A percentile compares a stretch with the other conserved stretches of the same genome.
These are phyloP conservation scores for Dipus sagitta DNA, from an alignment of 2,797 vertebrate genomes.

Conservation along the genomic window DNA sequence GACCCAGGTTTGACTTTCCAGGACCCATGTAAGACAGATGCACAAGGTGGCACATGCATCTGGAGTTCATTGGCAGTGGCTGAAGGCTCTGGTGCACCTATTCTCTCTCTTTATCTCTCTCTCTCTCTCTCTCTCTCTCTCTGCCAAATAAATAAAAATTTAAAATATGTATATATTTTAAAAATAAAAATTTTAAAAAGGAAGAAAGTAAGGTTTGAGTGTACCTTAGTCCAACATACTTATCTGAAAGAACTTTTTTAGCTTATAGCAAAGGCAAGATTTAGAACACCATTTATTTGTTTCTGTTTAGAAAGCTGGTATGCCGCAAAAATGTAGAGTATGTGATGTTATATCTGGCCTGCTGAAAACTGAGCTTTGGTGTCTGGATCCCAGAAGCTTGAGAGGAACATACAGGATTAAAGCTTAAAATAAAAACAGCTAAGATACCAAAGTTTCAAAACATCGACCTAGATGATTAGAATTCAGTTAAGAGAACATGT, in stretches of 20 bases:
- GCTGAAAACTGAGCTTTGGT: slow-evolving; percentile 72
- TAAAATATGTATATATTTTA: too few species aligned
- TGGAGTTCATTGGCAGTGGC: too few species aligned
- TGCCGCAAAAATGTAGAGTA: slow-evolving; percentile 65
- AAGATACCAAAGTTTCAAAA: slow-evolving; percentile 70
- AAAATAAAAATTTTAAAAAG: background rate
- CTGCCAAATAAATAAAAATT: too few species aligned
- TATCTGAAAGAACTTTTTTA: slow-evolving; percentile 52
- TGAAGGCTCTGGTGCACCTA: too few species aligned
- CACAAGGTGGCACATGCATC: too few species aligned
- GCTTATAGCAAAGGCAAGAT: slow-evolving; percentile 59
- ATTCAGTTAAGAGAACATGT: slow-evolving; percentile 70
- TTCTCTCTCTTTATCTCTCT: too few species aligned
- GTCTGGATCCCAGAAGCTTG: slow-evolving; percentile 43
- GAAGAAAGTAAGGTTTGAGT: slow-evolving; percentile 35
- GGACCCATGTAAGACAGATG: too few species aligned
- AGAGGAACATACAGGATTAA: slow-evolving; percentile 76
- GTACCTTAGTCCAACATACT: slow-evolving; percentile 38
- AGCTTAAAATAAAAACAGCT: slow-evolving; percentile 71
- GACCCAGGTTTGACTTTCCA: too few species aligned
- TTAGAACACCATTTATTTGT: slow-evolving; percentile 55
- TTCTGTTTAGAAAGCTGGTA: slow-evolving; percentile 55
- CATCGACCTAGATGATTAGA: slow-evolving; percentile 64
- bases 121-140: too few species aligned
- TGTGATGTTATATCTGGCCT: slow-evolving; percentile 55